Percentiles rank a stretch among this genome's conserved stretches.
These are phyloP conservation scores for Cheilosia grossa DNA, from an alignment of 2,888 invertebrate genomes.

Conservation along the genomic window DNA sequence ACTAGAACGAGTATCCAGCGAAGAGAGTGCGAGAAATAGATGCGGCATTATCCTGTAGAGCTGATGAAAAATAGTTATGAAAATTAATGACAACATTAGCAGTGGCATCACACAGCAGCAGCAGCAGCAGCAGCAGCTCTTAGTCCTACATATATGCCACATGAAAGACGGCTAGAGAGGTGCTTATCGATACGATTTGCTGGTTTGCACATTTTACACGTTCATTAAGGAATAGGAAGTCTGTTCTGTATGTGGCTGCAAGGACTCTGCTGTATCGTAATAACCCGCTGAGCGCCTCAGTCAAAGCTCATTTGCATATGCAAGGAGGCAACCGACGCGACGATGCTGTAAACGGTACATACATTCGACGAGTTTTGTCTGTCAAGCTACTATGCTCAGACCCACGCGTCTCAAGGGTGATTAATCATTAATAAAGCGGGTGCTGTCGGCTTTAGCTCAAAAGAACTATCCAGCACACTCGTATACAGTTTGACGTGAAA, in stretches of 20 bases:
- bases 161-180: conserved; percentile 55
- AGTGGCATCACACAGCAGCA: conserved; percentile 26
- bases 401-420: conserved; percentile 28
- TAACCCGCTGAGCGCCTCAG: conserved; percentile 16
- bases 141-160: background rate
- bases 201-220: conserved; percentile 67
- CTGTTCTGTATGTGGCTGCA: conserved; percentile 8
- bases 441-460: conserved; percentile 37
- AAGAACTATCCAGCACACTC: conserved; percentile 13
- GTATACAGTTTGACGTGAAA: conserved; percentile 15
- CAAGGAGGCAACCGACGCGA: conserved; percentile 38
- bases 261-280: conserved; percentile 21
- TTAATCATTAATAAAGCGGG: conserved; percentile 64
- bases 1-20: background rate
- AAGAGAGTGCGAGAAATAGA: conserved; percentile 5
- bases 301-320: conserved; percentile 64
- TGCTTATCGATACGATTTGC: conserved; percentile 68
- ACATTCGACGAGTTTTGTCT: background rate
- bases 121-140: background rate
- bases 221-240: conserved; percentile 34
- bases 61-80: conserved; percentile 72
- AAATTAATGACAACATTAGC: conserved; percentile 75
- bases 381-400: background rate
- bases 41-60: background rate
- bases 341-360: conserved; percentile 28